phyloP scores from a whole-genome alignment of 64 coral and sea anemone genomes.

The Montipora sp. region DNA sequence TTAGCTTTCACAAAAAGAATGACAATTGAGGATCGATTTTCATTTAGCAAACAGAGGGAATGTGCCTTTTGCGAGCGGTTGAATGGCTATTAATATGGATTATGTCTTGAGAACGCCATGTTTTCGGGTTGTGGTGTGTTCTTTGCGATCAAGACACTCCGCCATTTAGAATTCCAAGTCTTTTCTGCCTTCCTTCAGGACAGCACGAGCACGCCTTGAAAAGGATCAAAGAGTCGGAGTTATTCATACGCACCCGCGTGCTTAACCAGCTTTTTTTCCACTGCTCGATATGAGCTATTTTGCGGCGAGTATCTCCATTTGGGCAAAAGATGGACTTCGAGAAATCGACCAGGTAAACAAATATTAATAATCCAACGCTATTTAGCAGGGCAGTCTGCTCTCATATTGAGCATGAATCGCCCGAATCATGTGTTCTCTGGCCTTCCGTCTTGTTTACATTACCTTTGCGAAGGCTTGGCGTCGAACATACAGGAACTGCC shows the following conservation, averaged over 20 bases:
- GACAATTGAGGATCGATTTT: constrained; percentile 14
- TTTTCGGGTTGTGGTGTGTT: constrained; percentile 16
- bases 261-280: background rate
- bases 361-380: constrained; percentile 30
- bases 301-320: constrained; percentile 15
- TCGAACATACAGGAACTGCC: background rate
- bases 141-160: background rate
- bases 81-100: constrained; percentile 31
- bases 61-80: constrained; percentile 2
- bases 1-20: constrained; percentile 43
- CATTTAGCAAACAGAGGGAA: constrained; percentile 12
- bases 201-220: constrained; percentile 11
- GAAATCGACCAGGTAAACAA: constrained; percentile 54
- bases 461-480: background rate
- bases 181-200: background rate
- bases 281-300: constrained; percentile 12
- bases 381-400: background rate
- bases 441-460: constrained; percentile 56
- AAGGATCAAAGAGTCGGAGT: background rate
- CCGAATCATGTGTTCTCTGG: background rate
- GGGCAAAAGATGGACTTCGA: constrained; percentile 60
- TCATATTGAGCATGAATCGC: constrained; percentile 12
- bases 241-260: constrained; percentile 7
- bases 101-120: constrained; percentile 30
- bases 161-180: background rate